A percentile compares a stretch with the other conserved stretches of the same genome.
Evolutionary conservation across 2,888 invertebrate genomes (phyloP).

Genomic region (Dicranocentrus wangi): DNA sequence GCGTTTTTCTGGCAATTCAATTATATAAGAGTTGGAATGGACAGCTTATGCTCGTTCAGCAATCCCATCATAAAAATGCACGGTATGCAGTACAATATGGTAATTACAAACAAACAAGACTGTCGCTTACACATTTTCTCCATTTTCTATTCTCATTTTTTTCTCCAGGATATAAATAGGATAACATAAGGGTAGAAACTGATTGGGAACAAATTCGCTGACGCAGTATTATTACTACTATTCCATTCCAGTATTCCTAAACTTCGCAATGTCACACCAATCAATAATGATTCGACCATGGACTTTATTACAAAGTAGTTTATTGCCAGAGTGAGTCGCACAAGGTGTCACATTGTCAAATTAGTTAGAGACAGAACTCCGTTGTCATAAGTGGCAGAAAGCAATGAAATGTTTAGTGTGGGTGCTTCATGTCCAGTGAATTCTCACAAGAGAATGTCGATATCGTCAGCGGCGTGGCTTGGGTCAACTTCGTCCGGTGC

Average conservation of each 20-base stretch:
- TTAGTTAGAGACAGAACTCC: too few species aligned
- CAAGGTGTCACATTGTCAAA: too few species aligned
- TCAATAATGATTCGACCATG: too few species aligned
- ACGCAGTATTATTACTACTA: constrained; percentile 13
- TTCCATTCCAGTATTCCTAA: too few species aligned
- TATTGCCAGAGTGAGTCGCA: too few species aligned
- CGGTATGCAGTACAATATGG: background rate
- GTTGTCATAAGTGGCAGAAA: too few species aligned
- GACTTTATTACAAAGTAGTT: too few species aligned
- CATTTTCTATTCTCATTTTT: constrained; percentile 37
- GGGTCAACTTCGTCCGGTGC: constrained; percentile 34
- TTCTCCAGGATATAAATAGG: constrained; percentile 32
- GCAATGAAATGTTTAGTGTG: constrained; percentile 57
- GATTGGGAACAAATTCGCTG: constrained; percentile 43
- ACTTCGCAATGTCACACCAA: too few species aligned
- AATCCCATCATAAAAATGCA: background rate
- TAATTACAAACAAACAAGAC: constrained; percentile 32
- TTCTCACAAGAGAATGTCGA: constrained; percentile 59
- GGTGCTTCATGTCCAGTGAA: constrained; percentile 53
- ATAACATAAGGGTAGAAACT: constrained; percentile 13
- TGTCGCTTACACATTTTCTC: constrained; percentile 3
- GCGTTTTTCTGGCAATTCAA: too few species aligned
- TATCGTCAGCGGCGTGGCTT: constrained; percentile 54
- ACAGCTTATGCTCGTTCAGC: too few species aligned
- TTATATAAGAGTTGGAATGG: too few species aligned